Percentiles rank a stretch among this genome's conserved stretches.
Conservation (phyloP, 2,888 invertebrate species). For the Eucera pruinosa region DNA sequence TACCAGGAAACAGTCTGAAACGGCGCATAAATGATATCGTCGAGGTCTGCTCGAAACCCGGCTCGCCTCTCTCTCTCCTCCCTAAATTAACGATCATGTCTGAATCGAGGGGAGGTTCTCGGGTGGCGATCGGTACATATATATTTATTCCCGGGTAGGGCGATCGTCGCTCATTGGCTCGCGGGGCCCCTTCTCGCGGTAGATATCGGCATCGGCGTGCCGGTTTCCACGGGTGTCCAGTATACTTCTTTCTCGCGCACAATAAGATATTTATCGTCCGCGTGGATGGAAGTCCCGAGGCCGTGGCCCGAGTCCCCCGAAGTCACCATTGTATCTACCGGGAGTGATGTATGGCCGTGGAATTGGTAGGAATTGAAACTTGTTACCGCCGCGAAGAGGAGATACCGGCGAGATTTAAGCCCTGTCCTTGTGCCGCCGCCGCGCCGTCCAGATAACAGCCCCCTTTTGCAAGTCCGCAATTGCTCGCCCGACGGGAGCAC, state of each 20-base stretch:
- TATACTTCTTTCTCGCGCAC: constrained; percentile 75
- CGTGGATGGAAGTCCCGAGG: constrained; percentile 68
- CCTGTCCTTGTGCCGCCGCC: constrained; percentile 74
- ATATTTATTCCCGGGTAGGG: constrained; percentile 56
- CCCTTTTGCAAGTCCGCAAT: constrained; percentile 63
- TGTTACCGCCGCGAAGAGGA: constrained; percentile 79
- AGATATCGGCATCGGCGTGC: constrained; percentile 62
- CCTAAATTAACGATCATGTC: constrained; percentile 63
- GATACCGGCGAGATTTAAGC: constrained; percentile 80
- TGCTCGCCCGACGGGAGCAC: constrained; percentile 40
- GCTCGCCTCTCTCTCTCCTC: background rate
- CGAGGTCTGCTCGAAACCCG: background rate
- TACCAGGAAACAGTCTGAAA: background rate
- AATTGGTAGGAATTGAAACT: constrained; percentile 84
- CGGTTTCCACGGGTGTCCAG: constrained; percentile 70
- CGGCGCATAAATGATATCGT: constrained; percentile 40
- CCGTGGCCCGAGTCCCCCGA: constrained; percentile 76
- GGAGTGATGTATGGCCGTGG: constrained; percentile 82
- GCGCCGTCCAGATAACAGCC: constrained; percentile 75
- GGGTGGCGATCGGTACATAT: background rate
- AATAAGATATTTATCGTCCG: constrained; percentile 82
- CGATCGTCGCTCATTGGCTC: constrained; percentile 66
- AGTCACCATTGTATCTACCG: constrained; percentile 82
- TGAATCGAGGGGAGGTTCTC: constrained; percentile 43
- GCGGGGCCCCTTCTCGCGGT: constrained; percentile 31